Evolutionary conservation across 2,797 vertebrate genomes (phyloP), one percentile per base, ranked within the genome.

Genomic region (Lepus townsendii): DNA sequence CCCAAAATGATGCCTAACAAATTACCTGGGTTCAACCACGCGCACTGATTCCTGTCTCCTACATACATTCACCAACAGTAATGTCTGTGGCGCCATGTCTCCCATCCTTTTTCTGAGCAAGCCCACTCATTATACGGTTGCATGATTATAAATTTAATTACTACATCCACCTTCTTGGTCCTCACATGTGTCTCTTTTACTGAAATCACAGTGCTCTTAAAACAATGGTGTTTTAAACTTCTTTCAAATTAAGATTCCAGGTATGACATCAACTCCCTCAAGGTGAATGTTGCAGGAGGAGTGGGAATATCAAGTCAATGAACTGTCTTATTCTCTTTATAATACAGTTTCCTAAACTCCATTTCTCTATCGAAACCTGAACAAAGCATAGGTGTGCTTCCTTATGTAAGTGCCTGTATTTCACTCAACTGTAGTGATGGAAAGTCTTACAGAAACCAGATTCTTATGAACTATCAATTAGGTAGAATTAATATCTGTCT

Each of bases 401-500:
- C 93, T 97, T 97, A 93, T 91, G 84, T 54, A 71, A 52, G 0
- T 85, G 38, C 26, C 92, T 93, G 78, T 65, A 75, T 87, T 93
- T 96, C 87, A 90, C 91, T 94, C 52, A 77, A 20, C 72, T 72
- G 14, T 54, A 86, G 35, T 80, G 91, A 78, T 93, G 78, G 93
- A 95, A 97, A 96, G 92, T 14, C 80, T 86, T 92, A 71, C 86
- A 96, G 72, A 96, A 97, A 97, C 84, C 88, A 95, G 89, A 95
- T 54, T 63, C 82, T 91, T 80, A 68, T 93, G 95, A 97, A 93
- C 62, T 96, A 92, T 77, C 79, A 95, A 94, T 97, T 97, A 97
- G 80, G 97, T 95, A 84, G 95, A 97, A 97, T 97, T 96, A 97
- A 94, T 86, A 75, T 83, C 38, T 77, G 83, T 62, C 73, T 96